These are phyloP conservation scores for Neopipo cinnamomea DNA, from an alignment of 2,113 vertebrate genomes.

Conservation along the genomic window DNA sequence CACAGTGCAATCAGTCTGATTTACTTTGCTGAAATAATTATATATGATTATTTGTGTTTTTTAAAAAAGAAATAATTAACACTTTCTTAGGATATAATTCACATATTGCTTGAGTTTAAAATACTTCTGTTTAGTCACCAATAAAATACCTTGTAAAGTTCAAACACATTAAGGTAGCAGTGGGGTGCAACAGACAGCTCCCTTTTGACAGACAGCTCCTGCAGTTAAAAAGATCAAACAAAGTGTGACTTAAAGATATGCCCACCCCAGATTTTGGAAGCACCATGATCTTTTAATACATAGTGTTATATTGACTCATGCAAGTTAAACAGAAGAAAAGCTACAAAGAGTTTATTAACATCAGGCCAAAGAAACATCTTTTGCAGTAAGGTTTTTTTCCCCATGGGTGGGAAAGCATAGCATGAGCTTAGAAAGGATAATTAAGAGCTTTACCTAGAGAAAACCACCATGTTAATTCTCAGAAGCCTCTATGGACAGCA, in stretches of 20 bases:
- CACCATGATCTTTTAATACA: neutral
- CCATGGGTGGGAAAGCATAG: neutral
- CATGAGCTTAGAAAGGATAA: neutral
- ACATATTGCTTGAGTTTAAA: neutral
- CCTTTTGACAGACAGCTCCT: neutral
- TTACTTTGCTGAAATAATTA: neutral
- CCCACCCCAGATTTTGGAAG: conserved; percentile 2
- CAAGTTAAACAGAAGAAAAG: neutral
- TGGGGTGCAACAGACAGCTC: neutral
- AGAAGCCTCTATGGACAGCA: neutral
- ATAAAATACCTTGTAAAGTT: neutral
- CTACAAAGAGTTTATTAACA: conserved; percentile 1
- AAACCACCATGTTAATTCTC: neutral
- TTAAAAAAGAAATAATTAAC: neutral
- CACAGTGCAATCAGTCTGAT: neutral
- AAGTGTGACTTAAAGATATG: neutral
- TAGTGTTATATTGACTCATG: neutral
- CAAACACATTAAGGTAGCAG: neutral
- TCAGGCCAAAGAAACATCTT: neutral
- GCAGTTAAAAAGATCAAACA: conserved; percentile 8
- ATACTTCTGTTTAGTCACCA: neutral
- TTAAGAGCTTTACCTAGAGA: neutral
- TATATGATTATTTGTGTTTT: neutral
- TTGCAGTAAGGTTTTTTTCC: neutral
- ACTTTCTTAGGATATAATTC: neutral